Evolutionary conservation across 2,113 vertebrate species (phyloP).

Genomic region (Apteryx mantelli): DNA sequence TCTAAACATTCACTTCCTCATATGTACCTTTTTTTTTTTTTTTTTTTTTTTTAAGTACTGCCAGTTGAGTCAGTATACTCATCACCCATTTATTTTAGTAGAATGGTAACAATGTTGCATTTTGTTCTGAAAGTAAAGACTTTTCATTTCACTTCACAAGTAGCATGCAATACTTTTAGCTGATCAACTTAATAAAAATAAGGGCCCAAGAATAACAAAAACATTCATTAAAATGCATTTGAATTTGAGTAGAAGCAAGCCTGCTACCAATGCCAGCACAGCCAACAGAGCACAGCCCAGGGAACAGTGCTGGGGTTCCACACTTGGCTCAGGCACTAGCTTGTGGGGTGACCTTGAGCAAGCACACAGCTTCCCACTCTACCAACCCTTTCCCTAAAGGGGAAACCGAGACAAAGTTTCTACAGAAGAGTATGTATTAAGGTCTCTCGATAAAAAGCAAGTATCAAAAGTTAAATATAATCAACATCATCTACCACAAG

Average conservation of each 20-base stretch:
- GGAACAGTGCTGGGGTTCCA: not conserved
- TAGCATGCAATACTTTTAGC: not conserved
- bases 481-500: not conserved
- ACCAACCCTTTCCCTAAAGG: fast-evolving
- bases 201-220: not conserved
- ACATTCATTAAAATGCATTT: not conserved
- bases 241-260: not conserved
- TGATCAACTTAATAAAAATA: not conserved
- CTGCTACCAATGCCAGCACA: not conserved
- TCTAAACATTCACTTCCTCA: not conserved
- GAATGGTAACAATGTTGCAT: not conserved
- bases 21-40: not conserved
- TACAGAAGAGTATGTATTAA: not conserved
- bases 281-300: not conserved
- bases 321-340: not conserved
- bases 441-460: not conserved
- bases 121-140: not conserved
- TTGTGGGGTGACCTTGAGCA: not conserved
- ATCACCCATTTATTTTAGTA: not conserved
- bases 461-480: not conserved
- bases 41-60: not conserved
- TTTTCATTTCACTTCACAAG: not conserved
- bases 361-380: not conserved
- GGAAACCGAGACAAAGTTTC: not conserved
- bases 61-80: not conserved